A percentile compares a stretch with the other conserved stretches of the same genome.
Evolutionary conservation across 2,888 invertebrate genomes (phyloP).

Genomic region (Lochmaea capreae): DNA sequence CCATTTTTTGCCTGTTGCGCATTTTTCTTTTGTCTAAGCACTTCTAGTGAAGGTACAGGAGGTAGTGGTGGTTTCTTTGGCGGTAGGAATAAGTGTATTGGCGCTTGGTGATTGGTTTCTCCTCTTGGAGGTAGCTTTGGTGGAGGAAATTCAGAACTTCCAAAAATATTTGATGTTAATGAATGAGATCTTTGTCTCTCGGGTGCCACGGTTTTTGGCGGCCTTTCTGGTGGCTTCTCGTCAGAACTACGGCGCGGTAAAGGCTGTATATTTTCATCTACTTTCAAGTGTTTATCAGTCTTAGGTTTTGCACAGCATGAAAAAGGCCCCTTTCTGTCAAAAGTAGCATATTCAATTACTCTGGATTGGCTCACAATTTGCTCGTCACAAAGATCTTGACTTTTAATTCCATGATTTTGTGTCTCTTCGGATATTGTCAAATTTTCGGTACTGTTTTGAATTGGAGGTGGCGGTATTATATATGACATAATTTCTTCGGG

Average conservation of each 20-base stretch:
- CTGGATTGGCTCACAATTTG: conserved; percentile 63
- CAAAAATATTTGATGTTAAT: conserved; percentile 57
- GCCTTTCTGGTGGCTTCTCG: conserved; percentile 75
- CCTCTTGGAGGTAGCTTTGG: conserved; percentile 70
- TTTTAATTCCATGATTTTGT: conserved; percentile 34
- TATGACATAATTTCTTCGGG: conserved; percentile 87
- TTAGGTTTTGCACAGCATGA: conserved; percentile 76
- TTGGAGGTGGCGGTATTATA: conserved; percentile 84
- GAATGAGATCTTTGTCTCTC: conserved; percentile 72
- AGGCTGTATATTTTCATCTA: conserved; percentile 69
- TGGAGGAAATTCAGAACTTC: conserved; percentile 44
- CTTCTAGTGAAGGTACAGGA: conserved; percentile 75
- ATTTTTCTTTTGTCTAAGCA: conserved; percentile 69
- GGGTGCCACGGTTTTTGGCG: conserved; percentile 72
- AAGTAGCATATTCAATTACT: conserved; percentile 79
- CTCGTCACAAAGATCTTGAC: conserved; percentile 64
- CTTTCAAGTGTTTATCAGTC: conserved; percentile 65
- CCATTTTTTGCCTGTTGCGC: conserved; percentile 61
- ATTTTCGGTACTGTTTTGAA: conserved; percentile 48
- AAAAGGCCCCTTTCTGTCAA: conserved; percentile 78
- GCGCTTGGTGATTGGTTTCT: conserved; percentile 62
- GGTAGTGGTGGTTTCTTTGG: conserved; percentile 81
- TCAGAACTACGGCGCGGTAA: conserved; percentile 73
- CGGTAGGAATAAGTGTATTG: conserved; percentile 71
- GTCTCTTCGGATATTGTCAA: conserved; percentile 39